A percentile compares a stretch with the other conserved stretches of the same genome.
Evolutionary conservation across 2,888 invertebrate genomes (phyloP).

Genomic region (Linnaemya tessellans): DNA sequence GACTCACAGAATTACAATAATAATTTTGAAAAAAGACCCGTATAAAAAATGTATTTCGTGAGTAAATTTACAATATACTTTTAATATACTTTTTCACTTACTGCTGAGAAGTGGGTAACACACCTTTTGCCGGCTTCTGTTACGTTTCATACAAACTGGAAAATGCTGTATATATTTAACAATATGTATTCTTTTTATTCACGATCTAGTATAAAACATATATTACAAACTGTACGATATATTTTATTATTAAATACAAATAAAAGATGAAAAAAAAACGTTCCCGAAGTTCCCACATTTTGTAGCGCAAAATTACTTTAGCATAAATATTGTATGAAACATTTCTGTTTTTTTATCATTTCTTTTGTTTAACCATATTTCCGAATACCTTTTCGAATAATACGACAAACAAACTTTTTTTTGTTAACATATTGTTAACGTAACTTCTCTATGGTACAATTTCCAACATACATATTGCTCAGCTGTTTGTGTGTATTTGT

Average conservation of each 20-base stretch:
- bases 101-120: no score
- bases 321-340: neutral
- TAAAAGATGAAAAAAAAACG: neutral
- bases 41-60: no score
- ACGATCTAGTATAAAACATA: no score
- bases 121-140: no score
- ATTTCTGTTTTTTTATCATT: neutral
- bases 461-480: conserved; percentile 1
- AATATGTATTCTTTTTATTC: no score
- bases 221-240: neutral
- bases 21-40: no score
- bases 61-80: no score
- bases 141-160: no score
- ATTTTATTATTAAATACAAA: neutral
- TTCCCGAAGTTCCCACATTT: conserved; percentile 11
- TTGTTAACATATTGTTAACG: conserved; percentile 25
- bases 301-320: conserved; percentile 25
- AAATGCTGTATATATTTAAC: no score
- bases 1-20: no score
- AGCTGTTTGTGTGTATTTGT: conserved; percentile 15
- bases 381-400: conserved; percentile 13
- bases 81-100: no score
- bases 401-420: conserved; percentile 2
- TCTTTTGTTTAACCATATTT: neutral
- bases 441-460: neutral